Percentiles rank a stretch among this genome's conserved stretches.
Conservation (phyloP, 2,113 vertebrate genomes). For the Hippocampus barbouri region DNA sequence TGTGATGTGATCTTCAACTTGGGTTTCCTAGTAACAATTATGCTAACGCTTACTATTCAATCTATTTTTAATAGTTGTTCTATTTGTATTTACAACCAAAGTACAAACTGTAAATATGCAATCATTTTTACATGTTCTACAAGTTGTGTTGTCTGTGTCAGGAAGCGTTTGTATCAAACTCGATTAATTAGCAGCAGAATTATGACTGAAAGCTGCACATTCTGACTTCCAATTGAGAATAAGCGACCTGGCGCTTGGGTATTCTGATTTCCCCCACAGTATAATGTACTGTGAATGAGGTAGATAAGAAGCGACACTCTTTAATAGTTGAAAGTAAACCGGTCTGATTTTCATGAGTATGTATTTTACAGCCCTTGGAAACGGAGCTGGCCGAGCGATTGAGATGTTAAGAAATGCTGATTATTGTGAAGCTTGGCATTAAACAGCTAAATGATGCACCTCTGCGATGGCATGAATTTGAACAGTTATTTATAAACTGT, state of each 20-base stretch:
- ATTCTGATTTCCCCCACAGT: slow-evolving; percentile 36
- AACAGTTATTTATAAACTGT: slow-evolving; percentile 26
- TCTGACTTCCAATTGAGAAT: slow-evolving; percentile 16
- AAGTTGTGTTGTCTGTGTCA: neutral
- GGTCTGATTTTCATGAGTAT: slow-evolving; percentile 1
- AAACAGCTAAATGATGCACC: slow-evolving; percentile 28
- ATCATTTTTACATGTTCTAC: slow-evolving; percentile 11
- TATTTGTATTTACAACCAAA: slow-evolving; percentile 49
- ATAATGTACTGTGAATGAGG: slow-evolving; percentile 63
- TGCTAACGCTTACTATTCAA: slow-evolving; percentile 5
- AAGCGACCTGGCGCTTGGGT: slow-evolving; percentile 13
- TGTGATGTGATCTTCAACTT: neutral
- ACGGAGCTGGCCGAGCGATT: slow-evolving; percentile 17
- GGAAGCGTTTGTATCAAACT: slow-evolving; percentile 4
- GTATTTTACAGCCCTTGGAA: slow-evolving; percentile 22
- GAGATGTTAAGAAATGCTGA: slow-evolving; percentile 20
- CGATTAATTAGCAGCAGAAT: too few species aligned
- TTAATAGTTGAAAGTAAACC: slow-evolving; percentile 30
- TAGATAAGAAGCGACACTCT: slow-evolving; percentile 64
- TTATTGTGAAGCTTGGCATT: slow-evolving; percentile 34
- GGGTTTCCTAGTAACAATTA: slow-evolving; percentile 8
- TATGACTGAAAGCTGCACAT: slow-evolving; percentile 4
- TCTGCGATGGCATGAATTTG: slow-evolving; percentile 24
- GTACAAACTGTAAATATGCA: slow-evolving; percentile 39
- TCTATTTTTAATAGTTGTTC: slow-evolving; percentile 24